Percentiles rank a stretch among this genome's conserved stretches.
Conservation (phyloP, 2,797 vertebrate species). For the Gorsachius magnificus region DNA sequence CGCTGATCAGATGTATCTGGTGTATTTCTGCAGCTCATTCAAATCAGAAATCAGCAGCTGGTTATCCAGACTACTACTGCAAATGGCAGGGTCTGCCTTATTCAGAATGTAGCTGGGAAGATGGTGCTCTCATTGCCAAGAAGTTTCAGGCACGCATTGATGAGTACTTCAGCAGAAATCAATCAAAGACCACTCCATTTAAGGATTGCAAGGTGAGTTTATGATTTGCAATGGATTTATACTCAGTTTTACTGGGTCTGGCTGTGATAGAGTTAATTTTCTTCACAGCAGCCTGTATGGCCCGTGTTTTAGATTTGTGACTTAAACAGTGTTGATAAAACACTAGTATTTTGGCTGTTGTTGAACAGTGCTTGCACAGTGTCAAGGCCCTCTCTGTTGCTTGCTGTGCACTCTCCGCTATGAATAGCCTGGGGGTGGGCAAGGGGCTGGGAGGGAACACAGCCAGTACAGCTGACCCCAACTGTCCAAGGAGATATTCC, state of each 20-base stretch:
- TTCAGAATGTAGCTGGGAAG: slow-evolving; percentile 98
- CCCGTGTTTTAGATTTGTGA: neutral
- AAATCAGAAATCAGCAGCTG: slow-evolving; percentile 96
- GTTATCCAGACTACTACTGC: slow-evolving; percentile 97
- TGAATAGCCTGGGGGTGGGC: neutral
- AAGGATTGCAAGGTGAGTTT: slow-evolving; percentile 93
- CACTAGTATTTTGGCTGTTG: neutral
- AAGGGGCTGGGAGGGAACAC: neutral
- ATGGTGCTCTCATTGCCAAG: slow-evolving; percentile 91
- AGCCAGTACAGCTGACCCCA: neutral
- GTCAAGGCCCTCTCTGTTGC: neutral
- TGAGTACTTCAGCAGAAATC: slow-evolving; percentile 94
- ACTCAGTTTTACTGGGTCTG: neutral
- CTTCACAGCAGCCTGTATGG: neutral
- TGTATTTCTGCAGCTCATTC: slow-evolving; percentile 88
- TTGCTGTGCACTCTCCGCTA: neutral
- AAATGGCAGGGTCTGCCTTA: slow-evolving; percentile 98
- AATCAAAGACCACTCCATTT: slow-evolving; percentile 93
- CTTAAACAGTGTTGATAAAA: neutral
- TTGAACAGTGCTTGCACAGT: neutral
- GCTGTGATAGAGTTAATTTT: neutral
- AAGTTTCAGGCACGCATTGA: slow-evolving; percentile 95
- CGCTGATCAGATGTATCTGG: neutral
- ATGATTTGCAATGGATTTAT: neutral
- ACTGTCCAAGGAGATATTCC: neutral